Percentiles rank a stretch among this genome's conserved stretches.
These are phyloP conservation scores for Tragelaphus strepsiceros DNA, from an alignment of 2,113 vertebrate species.

Conservation along the genomic window DNA sequence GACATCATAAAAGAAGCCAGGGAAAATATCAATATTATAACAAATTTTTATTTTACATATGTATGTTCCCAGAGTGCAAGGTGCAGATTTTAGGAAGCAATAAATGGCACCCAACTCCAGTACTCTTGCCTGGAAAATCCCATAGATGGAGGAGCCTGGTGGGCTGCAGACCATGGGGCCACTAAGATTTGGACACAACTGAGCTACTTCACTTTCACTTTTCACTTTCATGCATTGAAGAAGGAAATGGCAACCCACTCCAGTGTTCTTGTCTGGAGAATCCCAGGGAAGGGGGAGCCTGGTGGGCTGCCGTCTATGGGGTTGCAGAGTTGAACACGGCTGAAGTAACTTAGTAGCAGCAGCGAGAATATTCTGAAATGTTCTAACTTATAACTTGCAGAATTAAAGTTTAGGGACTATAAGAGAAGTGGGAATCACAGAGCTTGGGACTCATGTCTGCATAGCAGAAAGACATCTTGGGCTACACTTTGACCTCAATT, in stretches of 20 bases:
- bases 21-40: slow-evolving; percentile 9
- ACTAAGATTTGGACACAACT: too few relatives aligned
- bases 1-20: neutral
- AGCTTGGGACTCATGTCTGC: neutral
- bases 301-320: too few relatives aligned
- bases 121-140: too few relatives aligned
- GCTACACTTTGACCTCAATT: neutral
- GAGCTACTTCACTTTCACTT: too few relatives aligned
- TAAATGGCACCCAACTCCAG: neutral
- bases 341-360: too few relatives aligned
- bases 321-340: too few relatives aligned
- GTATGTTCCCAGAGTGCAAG: neutral
- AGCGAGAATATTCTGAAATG: neutral
- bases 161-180: too few relatives aligned
- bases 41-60: neutral
- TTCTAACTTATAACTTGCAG: neutral
- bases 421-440: neutral
- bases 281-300: too few relatives aligned
- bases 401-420: neutral
- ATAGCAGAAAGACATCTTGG: neutral
- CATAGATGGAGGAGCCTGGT: too few relatives aligned
- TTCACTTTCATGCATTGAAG: too few relatives aligned
- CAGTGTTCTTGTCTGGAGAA: too few relatives aligned
- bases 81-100: neutral
- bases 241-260: too few relatives aligned